Evolutionary conservation across 2,888 invertebrate species (phyloP), one percentile per base, ranked within the genome.

Genomic region (Eristalis intricaria): DNA sequence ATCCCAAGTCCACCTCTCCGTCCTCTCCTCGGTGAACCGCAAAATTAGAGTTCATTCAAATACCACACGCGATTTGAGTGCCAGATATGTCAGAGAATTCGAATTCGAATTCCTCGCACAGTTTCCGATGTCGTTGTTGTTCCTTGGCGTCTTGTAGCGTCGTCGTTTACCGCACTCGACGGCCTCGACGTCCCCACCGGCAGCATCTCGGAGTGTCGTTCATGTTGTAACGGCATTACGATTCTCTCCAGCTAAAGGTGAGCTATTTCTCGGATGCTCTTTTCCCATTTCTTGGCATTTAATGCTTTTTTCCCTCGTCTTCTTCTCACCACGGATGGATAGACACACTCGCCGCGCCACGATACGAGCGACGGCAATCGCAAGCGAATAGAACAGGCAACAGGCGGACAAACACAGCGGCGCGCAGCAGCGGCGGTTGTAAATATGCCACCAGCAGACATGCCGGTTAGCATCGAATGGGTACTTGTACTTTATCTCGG

Each of bases 401-500:
- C 26, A 26, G 26, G 26, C 58, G 22, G 43, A 40, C 26, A 26
- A 26, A 26, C 26, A 4, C 23, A 4, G 58, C 11, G n/a, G n/a
- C n/a, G 23, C 23, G 10, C 10, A 4, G 58, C 60, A 26, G 26
- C 26, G 22, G 60, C 35, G 79, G 60, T 43, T 65, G 79, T 79
- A 66, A 66, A 71, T 71, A 71, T 79, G 71, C 78, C 71, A 78
- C 40, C 56, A 63, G 56, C 56, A 56, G 56, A 65, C 70, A 70
- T 29, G 71, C 56, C 58, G 78, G 70, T 60, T 60, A 66, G 65
- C 66, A 80, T 74, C 73, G 73, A 35, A 35, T 40, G 68, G 80
- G 73, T 80, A 74, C 61, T 80, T 73, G 73, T 74, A 80, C 26
- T 80, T 73, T 80, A 73, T 80, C 80, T 74, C 35, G 61, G 61